Conservation (phyloP, 2,113 vertebrate genomes). For the Dryoscopus gambensis region DNA sequence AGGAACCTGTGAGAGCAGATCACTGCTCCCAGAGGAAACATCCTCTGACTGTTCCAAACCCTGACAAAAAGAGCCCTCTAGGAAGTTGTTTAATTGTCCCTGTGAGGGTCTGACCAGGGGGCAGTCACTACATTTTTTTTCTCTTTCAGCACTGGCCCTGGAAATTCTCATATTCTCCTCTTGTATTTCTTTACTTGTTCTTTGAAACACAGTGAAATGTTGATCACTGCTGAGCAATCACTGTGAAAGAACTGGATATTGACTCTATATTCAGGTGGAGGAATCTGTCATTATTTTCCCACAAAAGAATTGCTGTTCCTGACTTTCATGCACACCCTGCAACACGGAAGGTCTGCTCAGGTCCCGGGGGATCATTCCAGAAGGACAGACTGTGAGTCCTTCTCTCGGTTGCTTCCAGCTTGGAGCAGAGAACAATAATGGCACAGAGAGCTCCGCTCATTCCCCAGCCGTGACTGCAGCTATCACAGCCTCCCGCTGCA, state of each 20-base stretch:
- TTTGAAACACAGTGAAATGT: not conserved
- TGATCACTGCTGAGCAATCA: not conserved
- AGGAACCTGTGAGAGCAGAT: not conserved
- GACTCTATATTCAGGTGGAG: not conserved
- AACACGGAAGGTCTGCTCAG: not conserved
- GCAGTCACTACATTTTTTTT: not conserved
- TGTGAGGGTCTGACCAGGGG: not conserved
- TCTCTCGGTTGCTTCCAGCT: not conserved
- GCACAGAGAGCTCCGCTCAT: not conserved
- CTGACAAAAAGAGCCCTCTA: not conserved
- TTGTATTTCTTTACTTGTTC: not conserved
- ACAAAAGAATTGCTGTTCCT: rapidly evolving
- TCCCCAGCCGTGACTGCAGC: conserved; percentile 4
- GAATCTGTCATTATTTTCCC: not conserved
- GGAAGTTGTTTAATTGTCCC: not conserved
- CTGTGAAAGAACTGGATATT: not conserved
- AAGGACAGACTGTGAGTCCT: not conserved
- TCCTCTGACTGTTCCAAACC: not conserved
- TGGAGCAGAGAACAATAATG: conserved; percentile 52
- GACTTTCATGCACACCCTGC: not conserved
- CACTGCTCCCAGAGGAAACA: not conserved
- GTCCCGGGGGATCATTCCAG: not conserved
- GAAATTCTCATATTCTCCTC: not conserved
- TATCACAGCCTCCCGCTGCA: not conserved
- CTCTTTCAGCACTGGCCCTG: not conserved